phyloP scores from a whole-genome alignment of 2,888 invertebrate genomes.

The Corbicula japonica region DNA sequence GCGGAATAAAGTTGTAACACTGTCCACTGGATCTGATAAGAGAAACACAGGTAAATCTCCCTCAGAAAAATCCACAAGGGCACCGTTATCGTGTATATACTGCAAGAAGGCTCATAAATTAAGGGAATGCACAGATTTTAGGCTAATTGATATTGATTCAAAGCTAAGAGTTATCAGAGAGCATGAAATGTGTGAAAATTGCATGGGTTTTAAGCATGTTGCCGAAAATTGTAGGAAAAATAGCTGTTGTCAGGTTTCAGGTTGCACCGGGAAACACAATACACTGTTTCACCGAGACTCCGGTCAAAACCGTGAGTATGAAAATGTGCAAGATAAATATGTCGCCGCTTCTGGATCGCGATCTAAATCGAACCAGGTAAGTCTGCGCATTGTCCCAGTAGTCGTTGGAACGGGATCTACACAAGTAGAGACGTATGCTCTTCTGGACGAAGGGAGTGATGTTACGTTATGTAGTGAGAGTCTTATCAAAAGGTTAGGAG shows the following conservation, averaged over 20 bases:
- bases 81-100: too few relatives aligned
- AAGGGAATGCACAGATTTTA: not conserved
- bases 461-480: conserved; percentile 17
- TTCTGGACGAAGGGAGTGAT: conserved; percentile 13
- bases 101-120: conserved; percentile 9
- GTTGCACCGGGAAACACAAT: conserved; percentile 10
- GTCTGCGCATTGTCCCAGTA: conserved; percentile 16
- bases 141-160: not conserved
- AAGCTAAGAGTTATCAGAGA: conserved; percentile 6
- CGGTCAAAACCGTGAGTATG: not conserved
- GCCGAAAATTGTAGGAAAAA: conserved; percentile 6
- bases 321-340: conserved; percentile 1
- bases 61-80: too few relatives aligned
- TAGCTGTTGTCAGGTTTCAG: conserved; percentile 5
- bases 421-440: conserved; percentile 1
- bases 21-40: too few relatives aligned
- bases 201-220: conserved; percentile 1
- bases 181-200: conserved; percentile 8
- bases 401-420: conserved; percentile 5
- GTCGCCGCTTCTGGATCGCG: not conserved
- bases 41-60: too few relatives aligned
- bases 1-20: too few relatives aligned
- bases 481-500: conserved; percentile 8
- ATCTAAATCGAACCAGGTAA: conserved; percentile 2
- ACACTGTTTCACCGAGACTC: conserved; percentile 8